Percentiles rank a stretch among this genome's conserved stretches.
phyloP scores from a whole-genome alignment of 2,113 vertebrate genomes.

The Apus apus region DNA sequence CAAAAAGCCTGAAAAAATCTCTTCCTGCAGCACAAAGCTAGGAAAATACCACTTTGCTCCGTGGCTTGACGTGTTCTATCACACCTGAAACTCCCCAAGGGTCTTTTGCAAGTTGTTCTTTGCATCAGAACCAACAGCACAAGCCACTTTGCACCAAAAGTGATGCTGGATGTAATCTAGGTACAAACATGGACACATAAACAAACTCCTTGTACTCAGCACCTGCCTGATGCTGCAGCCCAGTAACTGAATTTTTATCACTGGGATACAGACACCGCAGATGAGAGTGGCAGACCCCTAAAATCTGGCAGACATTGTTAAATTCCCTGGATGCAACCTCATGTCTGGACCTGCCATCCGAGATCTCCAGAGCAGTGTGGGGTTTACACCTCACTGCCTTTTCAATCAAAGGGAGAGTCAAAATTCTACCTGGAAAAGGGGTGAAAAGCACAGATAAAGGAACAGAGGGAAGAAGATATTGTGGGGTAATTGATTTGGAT shows the following conservation, averaged over 20 bases:
- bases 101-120: not conserved
- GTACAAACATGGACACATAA: not conserved
- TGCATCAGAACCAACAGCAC: not conserved
- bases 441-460: not conserved
- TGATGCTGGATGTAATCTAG: not conserved
- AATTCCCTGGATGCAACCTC: not conserved
- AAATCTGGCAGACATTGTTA: not conserved
- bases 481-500: not conserved
- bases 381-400: not conserved
- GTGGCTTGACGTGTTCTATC: not conserved
- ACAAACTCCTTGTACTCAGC: not conserved
- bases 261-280: not conserved
- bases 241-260: not conserved
- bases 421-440: not conserved
- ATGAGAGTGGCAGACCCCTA: not conserved
- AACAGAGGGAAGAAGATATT: not conserved
- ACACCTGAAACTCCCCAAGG: not conserved
- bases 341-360: not conserved
- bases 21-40: not conserved
- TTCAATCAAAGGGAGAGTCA: not conserved
- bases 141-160: not conserved
- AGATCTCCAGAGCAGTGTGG: rapidly evolving
- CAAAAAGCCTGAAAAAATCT: not conserved
- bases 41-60: not conserved
- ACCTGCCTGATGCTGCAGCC: not conserved